Percentiles rank a stretch among this genome's conserved stretches.
phyloP scores from a whole-genome alignment of 2,113 vertebrate species.

The Melanerpes formicivorus region DNA sequence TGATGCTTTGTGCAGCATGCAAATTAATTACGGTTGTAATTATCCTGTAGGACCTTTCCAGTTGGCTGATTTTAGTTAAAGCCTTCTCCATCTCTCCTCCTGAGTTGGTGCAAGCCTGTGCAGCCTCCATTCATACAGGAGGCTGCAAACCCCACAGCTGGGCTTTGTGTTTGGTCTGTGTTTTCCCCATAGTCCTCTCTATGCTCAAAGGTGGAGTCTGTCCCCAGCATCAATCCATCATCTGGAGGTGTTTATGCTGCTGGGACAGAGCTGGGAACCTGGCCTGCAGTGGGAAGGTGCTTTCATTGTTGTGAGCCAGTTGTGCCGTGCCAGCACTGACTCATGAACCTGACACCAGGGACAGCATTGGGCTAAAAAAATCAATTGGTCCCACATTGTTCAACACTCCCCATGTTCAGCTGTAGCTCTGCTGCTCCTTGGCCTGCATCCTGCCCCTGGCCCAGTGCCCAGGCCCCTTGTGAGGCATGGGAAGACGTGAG shows the following conservation, averaged over 20 bases:
- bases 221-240: background rate
- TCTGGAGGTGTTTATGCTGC: background rate
- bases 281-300: background rate
- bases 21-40: slow-evolving; percentile 21
- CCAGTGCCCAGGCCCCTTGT: background rate
- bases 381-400: background rate
- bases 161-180: slow-evolving; percentile 35
- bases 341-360: slow-evolving; percentile 39
- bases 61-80: slow-evolving; percentile 16
- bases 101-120: background rate
- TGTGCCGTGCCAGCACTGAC: slow-evolving; percentile 34
- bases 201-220: background rate
- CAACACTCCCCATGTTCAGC: background rate
- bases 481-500: slow-evolving; percentile 47
- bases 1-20: slow-evolving; percentile 17
- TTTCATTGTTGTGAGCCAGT: slow-evolving; percentile 7
- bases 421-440: background rate
- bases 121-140: background rate
- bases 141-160: background rate
- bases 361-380: background rate
- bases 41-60: slow-evolving; percentile 2
- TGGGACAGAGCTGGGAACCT: background rate
- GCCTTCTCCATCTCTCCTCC: background rate
- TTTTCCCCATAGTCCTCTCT: background rate
- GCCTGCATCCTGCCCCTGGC: slow-evolving; percentile 16